These are phyloP conservation scores for Tethea ocularis DNA, from an alignment of 2,888 invertebrate species.

Conservation along the genomic window DNA sequence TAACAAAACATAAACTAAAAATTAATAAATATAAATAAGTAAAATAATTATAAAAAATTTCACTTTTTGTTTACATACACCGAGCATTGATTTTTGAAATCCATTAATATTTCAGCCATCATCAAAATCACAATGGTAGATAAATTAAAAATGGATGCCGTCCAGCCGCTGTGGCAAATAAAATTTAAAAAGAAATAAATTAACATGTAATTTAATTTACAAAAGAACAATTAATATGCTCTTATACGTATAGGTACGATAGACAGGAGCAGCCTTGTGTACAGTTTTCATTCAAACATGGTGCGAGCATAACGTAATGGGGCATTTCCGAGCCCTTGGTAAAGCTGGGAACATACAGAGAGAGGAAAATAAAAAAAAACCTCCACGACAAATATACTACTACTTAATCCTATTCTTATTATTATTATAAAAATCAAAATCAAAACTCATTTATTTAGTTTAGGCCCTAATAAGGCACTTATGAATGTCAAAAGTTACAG, in stretches of 20 bases:
- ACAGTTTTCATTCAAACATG: conserved; percentile 5
- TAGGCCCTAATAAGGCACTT: too few species aligned
- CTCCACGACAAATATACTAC: too few species aligned
- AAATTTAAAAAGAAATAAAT: conserved; percentile 1
- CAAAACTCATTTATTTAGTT: too few species aligned
- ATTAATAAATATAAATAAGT: too few species aligned
- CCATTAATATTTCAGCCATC: not conserved
- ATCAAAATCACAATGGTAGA: not conserved
- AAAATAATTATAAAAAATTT: too few species aligned
- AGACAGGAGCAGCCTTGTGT: not conserved
- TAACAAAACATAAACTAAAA: too few species aligned
- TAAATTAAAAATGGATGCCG: not conserved
- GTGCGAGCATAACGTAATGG: conserved; percentile 2
- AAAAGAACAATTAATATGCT: conserved; percentile 9
- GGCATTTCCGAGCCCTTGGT: conserved; percentile 2
- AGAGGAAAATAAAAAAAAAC: not conserved
- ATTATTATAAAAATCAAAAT: too few species aligned
- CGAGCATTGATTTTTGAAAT: not conserved
- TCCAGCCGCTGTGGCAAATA: not conserved
- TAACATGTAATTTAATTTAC: conserved; percentile 2
- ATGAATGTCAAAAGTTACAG: too few species aligned
- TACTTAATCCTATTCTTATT: too few species aligned
- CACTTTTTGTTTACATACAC: too few species aligned
- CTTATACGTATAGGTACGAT: not conserved
- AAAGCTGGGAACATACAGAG: not conserved